Percentiles rank a stretch among this genome's conserved stretches.
phyloP scores from a whole-genome alignment of 2,888 invertebrate species.

The Drosophila pullipes region DNA sequence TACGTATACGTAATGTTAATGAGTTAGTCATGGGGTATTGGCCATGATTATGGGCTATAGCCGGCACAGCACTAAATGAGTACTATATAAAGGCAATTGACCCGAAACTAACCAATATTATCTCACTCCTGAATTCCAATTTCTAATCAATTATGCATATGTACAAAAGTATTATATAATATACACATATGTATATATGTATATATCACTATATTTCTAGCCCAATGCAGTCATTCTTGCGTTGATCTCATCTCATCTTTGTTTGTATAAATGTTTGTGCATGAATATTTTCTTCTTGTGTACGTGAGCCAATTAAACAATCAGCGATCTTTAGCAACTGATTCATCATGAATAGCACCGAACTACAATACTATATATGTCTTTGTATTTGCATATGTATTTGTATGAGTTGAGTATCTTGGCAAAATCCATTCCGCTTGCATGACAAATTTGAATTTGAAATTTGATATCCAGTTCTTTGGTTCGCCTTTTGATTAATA shows the following conservation, averaged over 20 bases:
- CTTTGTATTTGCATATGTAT: background rate
- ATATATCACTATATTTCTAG: constrained; percentile 1
- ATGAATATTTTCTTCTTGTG: constrained; percentile 1
- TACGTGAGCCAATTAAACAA: constrained; percentile 39
- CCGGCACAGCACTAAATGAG: background rate
- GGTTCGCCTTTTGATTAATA: background rate
- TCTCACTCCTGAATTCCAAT: constrained; percentile 6
- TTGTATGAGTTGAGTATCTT: background rate
- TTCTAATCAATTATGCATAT: constrained; percentile 10
- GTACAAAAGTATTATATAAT: background rate
- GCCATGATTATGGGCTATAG: constrained; percentile 26
- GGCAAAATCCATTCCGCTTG: constrained; percentile 11
- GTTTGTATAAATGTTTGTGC: background rate
- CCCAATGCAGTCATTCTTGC: constrained; percentile 17
- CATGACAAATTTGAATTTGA: constrained; percentile 28
- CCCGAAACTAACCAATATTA: constrained; percentile 1
- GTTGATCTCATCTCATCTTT: constrained; percentile 43
- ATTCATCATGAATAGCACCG: constrained; percentile 24
- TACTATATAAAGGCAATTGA: constrained; percentile 5
- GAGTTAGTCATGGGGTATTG: constrained; percentile 60
- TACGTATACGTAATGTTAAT: constrained; percentile 65
- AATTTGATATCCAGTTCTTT: constrained; percentile 17
- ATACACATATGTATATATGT: too few relatives aligned
- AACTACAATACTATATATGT: constrained; percentile 1
- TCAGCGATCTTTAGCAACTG: constrained; percentile 32